Evolutionary conservation across 1,140 invertebrate species (phyloP).

Genomic region (Cyclargus thomasi): DNA sequence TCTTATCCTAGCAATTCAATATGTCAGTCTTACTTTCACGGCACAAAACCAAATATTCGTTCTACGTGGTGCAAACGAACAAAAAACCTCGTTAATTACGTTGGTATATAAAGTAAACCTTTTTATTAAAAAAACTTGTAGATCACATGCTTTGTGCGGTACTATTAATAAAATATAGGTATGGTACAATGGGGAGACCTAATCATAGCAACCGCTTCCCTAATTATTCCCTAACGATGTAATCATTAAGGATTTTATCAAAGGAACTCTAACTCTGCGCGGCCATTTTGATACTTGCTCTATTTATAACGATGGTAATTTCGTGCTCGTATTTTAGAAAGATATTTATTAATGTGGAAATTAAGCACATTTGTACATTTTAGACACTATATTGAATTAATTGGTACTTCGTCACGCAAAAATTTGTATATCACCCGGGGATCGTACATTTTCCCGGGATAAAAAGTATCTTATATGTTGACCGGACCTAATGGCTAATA

Average conservation of each 20-base stretch:
- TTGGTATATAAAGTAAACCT: background rate
- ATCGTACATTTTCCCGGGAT: too few species aligned
- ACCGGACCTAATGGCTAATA: too few species aligned
- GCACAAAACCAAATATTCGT: too few species aligned
- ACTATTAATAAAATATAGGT: background rate
- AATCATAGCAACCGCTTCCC: background rate
- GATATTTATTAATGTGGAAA: background rate
- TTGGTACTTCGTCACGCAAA: too few species aligned
- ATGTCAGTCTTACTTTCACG: too few species aligned
- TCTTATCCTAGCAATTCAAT: too few species aligned
- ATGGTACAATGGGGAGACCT: background rate
- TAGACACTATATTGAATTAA: too few species aligned
- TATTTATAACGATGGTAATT: background rate
- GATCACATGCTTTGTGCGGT: background rate
- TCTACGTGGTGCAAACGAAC: too few species aligned
- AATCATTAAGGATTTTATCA: background rate
- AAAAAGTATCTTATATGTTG: too few species aligned
- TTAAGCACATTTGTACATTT: too few species aligned
- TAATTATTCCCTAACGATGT: slow-evolving; percentile 1
- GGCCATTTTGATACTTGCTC: background rate
- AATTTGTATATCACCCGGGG: too few species aligned
- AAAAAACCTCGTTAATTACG: too few species aligned
- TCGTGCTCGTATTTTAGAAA: background rate
- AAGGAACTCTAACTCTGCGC: background rate
- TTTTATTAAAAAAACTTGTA: background rate